phyloP scores from a whole-genome alignment of 2,888 invertebrate genomes.

The Chymomyza amoena region DNA sequence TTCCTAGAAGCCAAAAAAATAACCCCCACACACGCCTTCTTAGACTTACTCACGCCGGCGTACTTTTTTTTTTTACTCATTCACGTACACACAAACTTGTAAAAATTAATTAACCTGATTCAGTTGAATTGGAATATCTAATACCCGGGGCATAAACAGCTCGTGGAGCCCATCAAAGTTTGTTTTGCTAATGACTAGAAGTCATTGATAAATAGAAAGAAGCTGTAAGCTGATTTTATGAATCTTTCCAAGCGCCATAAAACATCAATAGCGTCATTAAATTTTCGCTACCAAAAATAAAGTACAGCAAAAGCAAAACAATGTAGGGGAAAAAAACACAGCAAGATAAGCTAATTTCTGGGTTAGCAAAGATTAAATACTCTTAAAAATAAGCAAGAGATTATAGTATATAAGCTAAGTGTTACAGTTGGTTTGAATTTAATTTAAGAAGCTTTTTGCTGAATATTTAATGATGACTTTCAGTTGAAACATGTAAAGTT shows the following conservation, averaged over 20 bases:
- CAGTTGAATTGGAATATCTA: conserved; percentile 53
- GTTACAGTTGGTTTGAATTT: too few species aligned
- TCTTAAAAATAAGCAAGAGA: background rate
- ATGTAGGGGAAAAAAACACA: background rate
- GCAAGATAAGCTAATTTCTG: background rate
- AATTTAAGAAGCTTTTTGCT: too few species aligned
- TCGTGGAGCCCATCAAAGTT: conserved; percentile 60
- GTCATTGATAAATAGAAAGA: conserved; percentile 24
- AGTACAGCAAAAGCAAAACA: conserved; percentile 26
- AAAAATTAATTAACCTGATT: conserved; percentile 31
- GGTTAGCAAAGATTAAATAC: background rate
- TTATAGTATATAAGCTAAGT: background rate
- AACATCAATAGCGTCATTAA: conserved; percentile 63
- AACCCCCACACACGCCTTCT: background rate
- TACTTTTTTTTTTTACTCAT: background rate
- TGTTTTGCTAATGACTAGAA: conserved; percentile 44
- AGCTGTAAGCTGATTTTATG: conserved; percentile 7
- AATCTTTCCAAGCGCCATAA: conserved; percentile 20
- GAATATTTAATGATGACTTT: too few species aligned
- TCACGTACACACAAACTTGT: conserved; percentile 7
- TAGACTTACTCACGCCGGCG: background rate
- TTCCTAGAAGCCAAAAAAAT: background rate
- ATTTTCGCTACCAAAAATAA: conserved; percentile 30
- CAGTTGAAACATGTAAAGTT: too few species aligned
- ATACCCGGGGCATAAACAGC: conserved; percentile 62